A percentile compares a stretch with the other conserved stretches of the same genome.
phyloP scores from a whole-genome alignment of 2,888 invertebrate genomes.

The Papilio demoleus region DNA sequence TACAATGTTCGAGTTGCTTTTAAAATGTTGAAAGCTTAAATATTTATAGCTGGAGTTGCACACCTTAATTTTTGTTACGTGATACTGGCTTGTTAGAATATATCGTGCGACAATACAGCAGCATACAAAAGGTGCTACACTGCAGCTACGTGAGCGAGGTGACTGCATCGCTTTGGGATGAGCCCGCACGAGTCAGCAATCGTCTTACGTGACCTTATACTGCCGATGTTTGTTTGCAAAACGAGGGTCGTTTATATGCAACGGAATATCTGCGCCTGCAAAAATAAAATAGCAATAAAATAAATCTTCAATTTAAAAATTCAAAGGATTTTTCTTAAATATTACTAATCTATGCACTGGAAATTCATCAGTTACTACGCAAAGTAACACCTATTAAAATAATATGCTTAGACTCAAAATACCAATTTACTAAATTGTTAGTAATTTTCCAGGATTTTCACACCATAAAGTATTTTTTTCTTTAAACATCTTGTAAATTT shows the following conservation, averaged over 20 bases:
- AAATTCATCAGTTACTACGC: too few relatives aligned
- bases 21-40: not conserved
- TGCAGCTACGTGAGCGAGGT: constrained; percentile 17
- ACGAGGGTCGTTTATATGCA: constrained; percentile 6
- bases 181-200: constrained; percentile 11
- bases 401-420: too few relatives aligned
- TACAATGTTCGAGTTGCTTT: too few relatives aligned
- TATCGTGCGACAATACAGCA: constrained; percentile 8
- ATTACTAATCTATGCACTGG: too few relatives aligned
- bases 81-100: constrained; percentile 6
- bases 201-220: constrained; percentile 25
- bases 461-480: too few relatives aligned
- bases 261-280: not conserved
- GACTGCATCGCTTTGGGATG: constrained; percentile 1
- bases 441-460: too few relatives aligned
- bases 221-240: constrained; percentile 7
- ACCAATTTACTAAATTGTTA: too few relatives aligned
- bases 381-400: too few relatives aligned
- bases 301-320: not conserved
- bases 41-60: constrained; percentile 13
- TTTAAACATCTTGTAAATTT: too few relatives aligned
- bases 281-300: constrained; percentile 14
- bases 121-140: constrained; percentile 11
- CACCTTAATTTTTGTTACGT: constrained; percentile 20
- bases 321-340: too few relatives aligned